Evolutionary conservation across 2,797 vertebrate species (phyloP), one percentile per base, ranked within the genome.

Genomic region (Acrocephalus scirpaceus): DNA sequence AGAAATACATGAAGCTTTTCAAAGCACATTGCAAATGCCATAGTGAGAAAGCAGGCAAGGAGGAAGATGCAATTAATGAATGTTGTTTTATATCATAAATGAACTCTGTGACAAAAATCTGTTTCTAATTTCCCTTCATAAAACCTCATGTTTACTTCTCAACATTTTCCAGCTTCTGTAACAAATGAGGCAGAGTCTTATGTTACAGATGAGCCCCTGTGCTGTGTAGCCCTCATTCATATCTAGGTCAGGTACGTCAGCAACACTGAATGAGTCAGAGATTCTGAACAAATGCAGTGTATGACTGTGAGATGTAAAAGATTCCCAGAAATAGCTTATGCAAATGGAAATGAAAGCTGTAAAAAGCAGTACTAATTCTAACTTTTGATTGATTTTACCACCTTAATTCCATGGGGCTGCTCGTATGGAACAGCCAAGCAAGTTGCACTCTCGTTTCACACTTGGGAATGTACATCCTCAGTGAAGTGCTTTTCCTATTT

Each of bases 181-280:
- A 76, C 34, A 86, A 76, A 56, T 4, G 30, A 81, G 20, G 36
- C 78, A 89, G 86, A 77, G 15, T 36, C 64, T 38, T 65, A 44
- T 79, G 86, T 65, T 44, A 50, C 56, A 76, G 72, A 66, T 7
- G 53, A 66, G 4, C 5, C 27, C 27, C n/a, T 78, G 66, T 73
- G 69, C 86, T 66, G 10, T n/a, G 83, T 40, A 79, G 79, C 72
- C 75, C 34, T 76, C 42, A 58, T 58, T 77, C 69, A 26, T 84
- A 77, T 77, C 48, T 80, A 71, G 89, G 91, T 88, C 91, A 90
- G 83, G 86, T 60, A 74, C n/a, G 11, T 60, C 76, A 74, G 36
- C 73, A 88, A 47, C 0, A 7, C 86, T 66, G 36, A 60, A 51
- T 44, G 92, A 76, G 69, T 92, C 86, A 66, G 47, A 76, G 76